These are phyloP conservation scores for Pasiphila rectangulata DNA, from an alignment of 2,888 invertebrate species.

Conservation along the genomic window DNA sequence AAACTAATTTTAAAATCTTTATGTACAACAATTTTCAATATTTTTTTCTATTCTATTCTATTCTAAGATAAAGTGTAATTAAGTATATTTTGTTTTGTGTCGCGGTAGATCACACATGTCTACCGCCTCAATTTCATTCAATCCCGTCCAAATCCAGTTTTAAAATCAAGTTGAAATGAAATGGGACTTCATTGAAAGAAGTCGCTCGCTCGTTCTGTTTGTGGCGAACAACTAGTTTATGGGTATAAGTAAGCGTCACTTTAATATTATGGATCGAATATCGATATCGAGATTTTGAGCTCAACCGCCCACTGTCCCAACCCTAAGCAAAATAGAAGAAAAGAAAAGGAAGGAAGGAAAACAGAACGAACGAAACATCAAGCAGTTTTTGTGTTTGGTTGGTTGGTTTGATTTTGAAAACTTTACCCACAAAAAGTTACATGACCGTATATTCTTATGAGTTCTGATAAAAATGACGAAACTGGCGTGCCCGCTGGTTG, in stretches of 20 bases:
- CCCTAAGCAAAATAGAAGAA: background rate
- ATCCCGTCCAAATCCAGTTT: no score
- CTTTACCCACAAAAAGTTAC: background rate
- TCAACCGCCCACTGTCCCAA: no score
- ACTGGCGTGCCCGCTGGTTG: slow-evolving; percentile 74
- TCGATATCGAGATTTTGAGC: background rate
- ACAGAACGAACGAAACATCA: background rate
- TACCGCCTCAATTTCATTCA: no score
- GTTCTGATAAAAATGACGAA: slow-evolving; percentile 53
- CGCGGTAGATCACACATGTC: no score
- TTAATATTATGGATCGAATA: background rate
- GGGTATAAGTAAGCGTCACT: background rate
- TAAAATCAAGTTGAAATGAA: no score
- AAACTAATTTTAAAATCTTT: no score
- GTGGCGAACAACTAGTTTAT: background rate
- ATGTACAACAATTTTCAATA: no score
- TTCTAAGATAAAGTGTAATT: no score
- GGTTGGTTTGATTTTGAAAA: slow-evolving; percentile 3
- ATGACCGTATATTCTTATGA: slow-evolving; percentile 45
- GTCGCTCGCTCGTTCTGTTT: no score
- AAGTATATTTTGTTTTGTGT: no score
- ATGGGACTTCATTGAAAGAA: no score
- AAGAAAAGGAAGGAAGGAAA: background rate
- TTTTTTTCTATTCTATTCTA: no score
- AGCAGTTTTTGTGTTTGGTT: slow-evolving; percentile 4